Base-by-base conservation (phyloP, 2,113 vertebrate genomes). In the Tinamus guttatus region DNA sequence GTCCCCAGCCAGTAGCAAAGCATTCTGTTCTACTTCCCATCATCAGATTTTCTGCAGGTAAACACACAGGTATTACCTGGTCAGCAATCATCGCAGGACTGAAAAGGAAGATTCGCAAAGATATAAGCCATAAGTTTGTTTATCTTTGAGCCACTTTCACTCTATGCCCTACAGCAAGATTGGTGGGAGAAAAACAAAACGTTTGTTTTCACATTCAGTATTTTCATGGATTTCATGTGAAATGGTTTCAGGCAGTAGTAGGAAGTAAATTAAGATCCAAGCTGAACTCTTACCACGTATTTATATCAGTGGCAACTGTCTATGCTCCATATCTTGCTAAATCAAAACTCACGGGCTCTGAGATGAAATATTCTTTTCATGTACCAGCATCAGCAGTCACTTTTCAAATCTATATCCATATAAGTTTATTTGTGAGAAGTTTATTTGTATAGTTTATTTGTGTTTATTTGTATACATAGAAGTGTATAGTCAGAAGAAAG, bases 1-100 rank as follows among this genome's bases (percentile, higher is more conserved):
- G 98, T 32, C 99, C 99, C 99, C 99, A 99, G 73, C 99, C 99
- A 2, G 99, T 99, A 58, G 99, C 98, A 32, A 98, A 98, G 70
- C 99, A 99, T 68, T 98, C 97, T 3, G 98, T 97, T 77, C 95
- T 94, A 84, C 97, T 98, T 13, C 98, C 97, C 7, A 99, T 98
- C 32, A 98, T 87, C 9, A 96, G 98, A 75, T 99, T 96, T 36
- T 91, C 91, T 5, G 98, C 40, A 27, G 99, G 99, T 86, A 99
- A 97, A 90, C 99, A 99, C 10, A 54, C 98, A 3, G 98, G 97
- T 67, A 98, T 94, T 11, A 99, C 98, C 75, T 98, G 97, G 43
- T 98, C 85, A 36, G 97, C 98, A 93, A 99, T 95, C 30, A 89
- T 0, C 11, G 97, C 98, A 16, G 98, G 98, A 1, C 99, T 99